Conservation (phyloP, 2,113 vertebrate genomes). For the Chloroceryle aenea region DNA sequence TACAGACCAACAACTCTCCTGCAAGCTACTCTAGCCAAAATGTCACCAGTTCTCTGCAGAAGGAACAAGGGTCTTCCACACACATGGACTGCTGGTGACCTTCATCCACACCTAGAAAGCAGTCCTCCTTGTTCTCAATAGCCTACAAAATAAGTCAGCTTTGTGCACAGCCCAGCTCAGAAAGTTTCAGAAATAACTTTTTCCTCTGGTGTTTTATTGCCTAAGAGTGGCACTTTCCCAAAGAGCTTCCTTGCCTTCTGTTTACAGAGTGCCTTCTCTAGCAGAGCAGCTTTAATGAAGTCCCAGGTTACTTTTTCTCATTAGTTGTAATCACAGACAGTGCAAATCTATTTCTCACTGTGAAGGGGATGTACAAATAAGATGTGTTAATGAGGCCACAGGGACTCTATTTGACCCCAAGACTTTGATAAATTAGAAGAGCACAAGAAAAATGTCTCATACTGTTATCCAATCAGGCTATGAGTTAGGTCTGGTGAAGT, state of each 20-base stretch:
- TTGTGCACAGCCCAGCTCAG: neutral
- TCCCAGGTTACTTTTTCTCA: conserved; percentile 27
- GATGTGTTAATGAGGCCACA: conserved; percentile 44
- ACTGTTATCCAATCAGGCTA: neutral
- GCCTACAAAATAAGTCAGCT: neutral
- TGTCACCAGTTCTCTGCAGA: neutral
- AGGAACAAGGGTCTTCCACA: neutral
- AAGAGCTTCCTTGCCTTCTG: neutral
- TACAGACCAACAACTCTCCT: neutral
- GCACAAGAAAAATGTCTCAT: neutral
- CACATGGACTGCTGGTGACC: neutral
- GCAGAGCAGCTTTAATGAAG: conserved; percentile 17
- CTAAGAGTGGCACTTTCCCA: conserved; percentile 5
- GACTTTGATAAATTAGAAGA: conserved; percentile 17
- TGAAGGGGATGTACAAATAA: neutral
- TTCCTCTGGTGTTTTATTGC: conserved; percentile 35
- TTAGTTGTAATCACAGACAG: neutral
- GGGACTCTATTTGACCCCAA: conserved; percentile 21
- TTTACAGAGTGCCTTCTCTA: conserved; percentile 19
- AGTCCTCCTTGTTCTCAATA: neutral
- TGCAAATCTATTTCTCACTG: neutral
- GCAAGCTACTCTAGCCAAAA: neutral
- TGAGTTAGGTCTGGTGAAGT: neutral
- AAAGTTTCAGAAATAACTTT: conserved; percentile 5
- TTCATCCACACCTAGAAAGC: neutral